Evolutionary conservation across 2,113 vertebrate species (phyloP).

Genomic region (Hiodon tergisus): DNA sequence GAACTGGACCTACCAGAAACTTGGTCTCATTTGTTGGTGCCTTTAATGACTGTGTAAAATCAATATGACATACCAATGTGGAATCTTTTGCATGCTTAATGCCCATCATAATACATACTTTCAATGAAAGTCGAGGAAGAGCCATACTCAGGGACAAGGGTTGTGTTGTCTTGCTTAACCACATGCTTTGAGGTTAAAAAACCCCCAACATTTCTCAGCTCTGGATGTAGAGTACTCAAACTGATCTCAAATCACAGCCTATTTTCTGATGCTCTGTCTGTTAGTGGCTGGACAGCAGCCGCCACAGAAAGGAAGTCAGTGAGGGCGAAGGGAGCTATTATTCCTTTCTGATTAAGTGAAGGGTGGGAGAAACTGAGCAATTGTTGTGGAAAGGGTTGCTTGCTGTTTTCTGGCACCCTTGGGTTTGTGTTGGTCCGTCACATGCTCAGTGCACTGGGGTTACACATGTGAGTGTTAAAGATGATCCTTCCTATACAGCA

Average conservation of each 20-base stretch:
- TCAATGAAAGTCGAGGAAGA: background rate
- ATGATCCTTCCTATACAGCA: too few relatives aligned
- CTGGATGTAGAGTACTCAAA: too few relatives aligned
- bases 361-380: background rate
- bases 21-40: too few relatives aligned
- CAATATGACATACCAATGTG: too few relatives aligned
- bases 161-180: background rate
- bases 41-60: too few relatives aligned
- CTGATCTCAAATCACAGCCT: background rate
- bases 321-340: conserved; percentile 16
- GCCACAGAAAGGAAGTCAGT: conserved; percentile 12
- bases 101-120: background rate
- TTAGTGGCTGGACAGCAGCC: background rate
- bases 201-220: too few relatives aligned
- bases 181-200: background rate
- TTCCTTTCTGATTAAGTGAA: conserved; percentile 3
- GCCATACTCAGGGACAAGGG: too few relatives aligned
- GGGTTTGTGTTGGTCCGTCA: background rate
- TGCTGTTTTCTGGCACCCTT: conserved; percentile 12
- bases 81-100: too few relatives aligned
- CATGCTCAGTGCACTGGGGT: background rate
- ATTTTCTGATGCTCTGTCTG: background rate
- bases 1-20: too few relatives aligned
- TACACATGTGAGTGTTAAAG: background rate
- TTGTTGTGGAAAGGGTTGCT: background rate